Conservation (phyloP, 2,888 invertebrate species). For the Bugula neritina region DNA sequence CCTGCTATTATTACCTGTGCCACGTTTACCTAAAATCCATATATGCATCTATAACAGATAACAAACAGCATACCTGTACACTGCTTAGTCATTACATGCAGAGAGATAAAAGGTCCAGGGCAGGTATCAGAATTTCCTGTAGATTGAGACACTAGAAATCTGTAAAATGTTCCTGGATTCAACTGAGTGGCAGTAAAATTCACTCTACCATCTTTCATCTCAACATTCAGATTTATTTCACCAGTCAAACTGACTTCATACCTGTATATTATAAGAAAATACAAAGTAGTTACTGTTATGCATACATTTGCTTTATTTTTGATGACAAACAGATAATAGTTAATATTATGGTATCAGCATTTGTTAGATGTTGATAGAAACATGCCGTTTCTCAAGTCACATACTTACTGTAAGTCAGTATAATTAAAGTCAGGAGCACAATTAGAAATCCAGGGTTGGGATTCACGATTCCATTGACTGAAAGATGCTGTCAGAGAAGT, state of each 20-base stretch:
- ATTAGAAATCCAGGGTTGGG: background rate
- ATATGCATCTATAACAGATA: too few relatives aligned
- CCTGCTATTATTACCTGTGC: too few relatives aligned
- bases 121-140: background rate
- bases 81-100: background rate
- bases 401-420: background rate
- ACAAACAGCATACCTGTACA: background rate
- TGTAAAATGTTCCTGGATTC: background rate
- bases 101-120: background rate
- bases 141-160: background rate
- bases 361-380: too few relatives aligned
- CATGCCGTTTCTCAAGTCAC: too few relatives aligned
- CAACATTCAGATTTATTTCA: background rate
- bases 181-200: background rate
- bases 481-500: background rate
- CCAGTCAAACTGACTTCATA: background rate
- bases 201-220: background rate
- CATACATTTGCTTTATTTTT: too few relatives aligned
- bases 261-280: too few relatives aligned
- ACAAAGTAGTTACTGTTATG: too few relatives aligned
- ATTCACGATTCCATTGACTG: background rate
- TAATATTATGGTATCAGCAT: too few relatives aligned
- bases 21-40: too few relatives aligned
- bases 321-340: too few relatives aligned
- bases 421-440: background rate